Evolutionary conservation across 2,113 vertebrate genomes (phyloP).

Genomic region (Chloropsis hardwickii): DNA sequence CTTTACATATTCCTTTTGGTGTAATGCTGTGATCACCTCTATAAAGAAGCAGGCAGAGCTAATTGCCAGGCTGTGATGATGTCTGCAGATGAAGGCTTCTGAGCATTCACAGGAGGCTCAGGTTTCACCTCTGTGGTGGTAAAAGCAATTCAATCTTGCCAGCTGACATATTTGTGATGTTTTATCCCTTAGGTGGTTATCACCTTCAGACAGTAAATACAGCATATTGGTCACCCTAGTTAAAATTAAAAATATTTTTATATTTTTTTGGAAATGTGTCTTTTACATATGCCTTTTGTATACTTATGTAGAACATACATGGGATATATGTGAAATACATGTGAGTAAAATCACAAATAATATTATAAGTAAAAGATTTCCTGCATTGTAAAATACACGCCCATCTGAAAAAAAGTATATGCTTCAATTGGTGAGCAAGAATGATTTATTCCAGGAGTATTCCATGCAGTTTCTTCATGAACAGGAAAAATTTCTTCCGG

Average conservation of each 20-base stretch:
- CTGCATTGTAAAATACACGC: background rate
- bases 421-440: background rate
- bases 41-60: background rate
- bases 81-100: background rate
- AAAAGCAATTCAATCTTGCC: background rate
- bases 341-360: background rate
- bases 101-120: background rate
- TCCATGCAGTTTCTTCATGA: background rate
- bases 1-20: background rate
- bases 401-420: background rate
- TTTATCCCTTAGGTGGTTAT: background rate
- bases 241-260: background rate
- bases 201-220: background rate
- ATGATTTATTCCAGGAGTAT: background rate
- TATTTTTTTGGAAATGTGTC: background rate
- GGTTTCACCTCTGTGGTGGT: background rate
- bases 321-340: background rate
- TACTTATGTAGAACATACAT: background rate
- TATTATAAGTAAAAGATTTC: background rate
- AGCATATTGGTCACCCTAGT: fast-evolving
- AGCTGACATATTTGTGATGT: background rate
- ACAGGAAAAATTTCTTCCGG: background rate
- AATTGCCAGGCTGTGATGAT: background rate
- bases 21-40: background rate
- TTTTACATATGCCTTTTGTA: background rate